Base-by-base conservation (phyloP, 2,888 invertebrate genomes). In the Julus scanicus region DNA sequence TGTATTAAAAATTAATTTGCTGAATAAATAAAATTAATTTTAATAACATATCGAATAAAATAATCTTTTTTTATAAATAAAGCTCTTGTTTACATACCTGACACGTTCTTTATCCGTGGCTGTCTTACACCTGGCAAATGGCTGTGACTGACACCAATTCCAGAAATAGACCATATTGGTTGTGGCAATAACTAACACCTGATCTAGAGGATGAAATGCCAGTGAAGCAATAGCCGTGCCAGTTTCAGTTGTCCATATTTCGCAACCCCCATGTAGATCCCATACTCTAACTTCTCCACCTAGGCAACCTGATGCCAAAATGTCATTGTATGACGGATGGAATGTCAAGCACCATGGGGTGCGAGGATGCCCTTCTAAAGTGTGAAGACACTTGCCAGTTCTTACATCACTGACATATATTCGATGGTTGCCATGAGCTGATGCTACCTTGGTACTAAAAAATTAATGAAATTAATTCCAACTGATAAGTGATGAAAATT, bases 271-370 rank as follows among this genome's bases (percentile, higher is more conserved):
- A 92, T 94, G 94, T 17, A 96, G 92, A 93, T 97, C 97, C 97
- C 97, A 97, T 84, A 97, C 96, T 90, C 97, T 93, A 87, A 97
- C 97, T 94, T 97, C 96, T 11, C 97, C 97, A 9, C 95, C 96
- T 0, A 97, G 94, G 92, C 97, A 97, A 0, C 97, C 97, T 1
- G 97, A 96, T 44, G 97, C 97, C 85, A 97, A 94, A 87, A 97
- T 95, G 91, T 97, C 95, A 91, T 95, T 95, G 89, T 95, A 95
- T 9, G 95, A 95, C 0, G 97, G 97, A 93, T 97, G 97, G 92
- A 97, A 97, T 83, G 96, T 96, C 87, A 97, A 95, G 91, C 96
- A 96, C 97, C 97, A 97, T 0, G 97, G 97, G 17, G 97, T 97
- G 57, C 97, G 94, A 1, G 96, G 96, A 92, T 97, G 97, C 0